Evolutionary conservation across 2,113 vertebrate species (phyloP), one percentile per base, ranked within the genome.

Genomic region (Ailuropoda melanoleuca): DNA sequence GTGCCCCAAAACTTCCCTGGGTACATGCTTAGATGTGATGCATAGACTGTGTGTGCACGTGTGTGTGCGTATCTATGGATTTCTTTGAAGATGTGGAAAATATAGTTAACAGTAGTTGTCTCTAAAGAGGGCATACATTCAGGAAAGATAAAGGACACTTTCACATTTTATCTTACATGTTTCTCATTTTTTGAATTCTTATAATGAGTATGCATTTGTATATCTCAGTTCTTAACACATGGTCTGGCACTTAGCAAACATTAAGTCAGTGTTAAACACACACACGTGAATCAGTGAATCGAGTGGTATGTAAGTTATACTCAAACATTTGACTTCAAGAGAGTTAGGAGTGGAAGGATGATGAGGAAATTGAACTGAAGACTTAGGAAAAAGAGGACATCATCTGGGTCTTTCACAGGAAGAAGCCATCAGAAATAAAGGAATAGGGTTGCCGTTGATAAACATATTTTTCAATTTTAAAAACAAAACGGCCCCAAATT

Each of bases 101-200:
- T 85, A 80, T 15, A 55, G 60, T 37, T 84, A 70, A 72, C 3
- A 43, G 8, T 78, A 95, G 70, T 95, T 92, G 43, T 90, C 43
- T 96, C 48, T 55, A 6, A 8, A 46, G n/a, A 62, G 14, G 55
- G 18, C 81, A 60, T 78, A 93, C 90, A 96, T 64, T 90, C 37
- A 3, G 26, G 43, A 95, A 86, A 96, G 13, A 70, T 64, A 82
- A 81, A 77, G 34, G 34, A 17, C 70, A n/a, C 23, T 53, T 94
- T 48, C n/a, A 66, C 43, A 9, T 89, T 91, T 91, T 85, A 91
- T 56, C 43, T 80, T 31, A 64, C 43, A 8, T 95, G 48, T 46
- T 97, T 89, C 55, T 89, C 23, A 24, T 82, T 86, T 84, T 84
- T 91, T 93, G 53, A 82, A 82, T 50, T 80, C n/a, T 84, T 84